phyloP scores from a whole-genome alignment of 1,140 invertebrate species.

The Drosophila bipectinata region DNA sequence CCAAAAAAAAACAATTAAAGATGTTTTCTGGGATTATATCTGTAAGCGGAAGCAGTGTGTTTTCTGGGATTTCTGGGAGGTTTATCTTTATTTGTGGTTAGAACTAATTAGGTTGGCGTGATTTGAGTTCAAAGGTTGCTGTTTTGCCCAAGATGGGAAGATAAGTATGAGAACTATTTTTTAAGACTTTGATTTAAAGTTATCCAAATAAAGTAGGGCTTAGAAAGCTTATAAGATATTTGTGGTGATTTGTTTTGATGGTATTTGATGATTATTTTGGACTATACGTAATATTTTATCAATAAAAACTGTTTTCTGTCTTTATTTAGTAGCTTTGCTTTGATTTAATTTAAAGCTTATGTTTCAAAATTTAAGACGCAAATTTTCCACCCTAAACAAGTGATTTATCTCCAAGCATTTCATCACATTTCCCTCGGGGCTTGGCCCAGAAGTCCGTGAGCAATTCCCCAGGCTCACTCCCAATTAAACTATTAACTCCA shows the following conservation, averaged over 20 bases:
- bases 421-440: conserved; percentile 35
- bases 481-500: conserved; percentile 76
- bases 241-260: background rate
- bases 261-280: too few relatives aligned
- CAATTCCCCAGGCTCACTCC: conserved; percentile 36
- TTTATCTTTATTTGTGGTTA: background rate
- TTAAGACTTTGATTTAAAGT: too few relatives aligned
- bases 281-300: background rate
- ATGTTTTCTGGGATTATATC: conserved; percentile 7
- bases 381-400: background rate
- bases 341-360: background rate
- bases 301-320: background rate
- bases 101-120: background rate
- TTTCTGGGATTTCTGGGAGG: too few relatives aligned
- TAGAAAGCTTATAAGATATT: background rate
- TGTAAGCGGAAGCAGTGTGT: background rate
- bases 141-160: background rate
- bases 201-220: too few relatives aligned
- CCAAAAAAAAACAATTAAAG: conserved; percentile 12
- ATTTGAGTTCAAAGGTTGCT: background rate
- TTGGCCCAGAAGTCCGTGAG: background rate
- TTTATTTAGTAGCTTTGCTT: background rate
- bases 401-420: conserved; percentile 11
- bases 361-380: background rate
- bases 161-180: background rate